Evolutionary conservation across 2,797 vertebrate species (phyloP), one percentile per base, ranked within the genome.

Genomic region (Enteromius radiatus): DNA sequence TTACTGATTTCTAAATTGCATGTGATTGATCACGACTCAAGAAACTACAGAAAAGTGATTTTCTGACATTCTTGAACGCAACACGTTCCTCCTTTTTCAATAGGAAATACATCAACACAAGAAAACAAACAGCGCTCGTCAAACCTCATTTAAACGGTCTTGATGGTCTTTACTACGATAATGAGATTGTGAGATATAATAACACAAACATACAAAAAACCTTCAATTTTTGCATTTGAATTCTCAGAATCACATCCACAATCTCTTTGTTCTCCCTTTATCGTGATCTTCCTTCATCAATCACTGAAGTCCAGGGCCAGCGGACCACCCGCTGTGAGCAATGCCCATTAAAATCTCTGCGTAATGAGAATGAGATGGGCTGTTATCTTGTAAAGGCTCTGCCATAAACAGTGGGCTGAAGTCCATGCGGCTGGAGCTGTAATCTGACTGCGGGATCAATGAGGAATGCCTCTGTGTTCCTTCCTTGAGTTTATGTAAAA

Each of bases 331-430:
- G 78, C 52, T 45, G 38, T 11, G 38, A 80, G 67, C 26, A 47
- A 33, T 67, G 49, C 1, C 38, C 38, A 80, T 80, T 80, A 80
- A 63, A 71, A 43, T 45, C 21, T 5, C 23, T 33, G 52, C 43
- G 28, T 80, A 61, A 71, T 71, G 78, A 71, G 67, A 80, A 70
- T 23, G 78, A 80, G 78, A 70, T 61, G 38, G 36, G 67, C 78
- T 59, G 52, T 61, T 80, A 61, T 45, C 67, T 68, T 31, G 10
- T 38, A 11, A 41, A 61, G 74, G 23, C 56, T 69, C 28, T 21
- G 77, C 33, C 38, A 45, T 71, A 80, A 71, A 80, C 67, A 71
- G 19, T 17, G 65, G 11, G 33, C 52, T 45, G 78, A 23, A 59
- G 78, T 80, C 36, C 33, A 26, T n/a, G 36, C 41, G 36, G 23